Base-by-base conservation (phyloP, 2,113 vertebrate genomes). In the Platichthys flesus region DNA sequence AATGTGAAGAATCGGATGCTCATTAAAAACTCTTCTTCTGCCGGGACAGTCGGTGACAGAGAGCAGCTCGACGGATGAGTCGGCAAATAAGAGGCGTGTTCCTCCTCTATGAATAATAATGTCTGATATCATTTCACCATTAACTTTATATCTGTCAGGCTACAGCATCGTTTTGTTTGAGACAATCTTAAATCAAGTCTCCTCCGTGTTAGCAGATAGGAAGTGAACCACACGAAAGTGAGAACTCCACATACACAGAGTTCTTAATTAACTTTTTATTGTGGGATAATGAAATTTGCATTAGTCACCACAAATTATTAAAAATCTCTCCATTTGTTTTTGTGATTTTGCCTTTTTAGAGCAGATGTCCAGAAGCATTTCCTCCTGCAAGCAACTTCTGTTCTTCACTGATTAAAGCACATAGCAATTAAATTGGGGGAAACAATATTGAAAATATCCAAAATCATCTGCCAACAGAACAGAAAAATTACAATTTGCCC, bases 11-110 rank as follows among this genome's bases (percentile, higher is more conserved):
- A 65, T 31, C 16, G 31, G 28, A 18, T 64, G 58, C 76, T 85
- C 81, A 82, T 88, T 84, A 82, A 78, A 78, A 56, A 47, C 9
- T 24, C 0, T 1, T 0, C 24, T 24, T 31, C 52, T 54, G 45
- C 67, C 21, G 24, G 15, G 67, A 76, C 47, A 15, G 21, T 2
- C 23, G 16, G 16, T 40, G 59, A 49, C 56, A 55, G 26, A 13
- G 1, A 16, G 59, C 35, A 24, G 57, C 16, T 23, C 13, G 16
- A 20, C 9, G 67, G 71, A 68, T 65, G 35, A 45, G 9, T 18
- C 14, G 0, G 10, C 26, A 54, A 69, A 67, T 54, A 60, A 9
- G 35, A 9, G 12, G 3, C 40, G 3, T 42, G 10, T 78, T 74
- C 0, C 40, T 23, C 52, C n/a, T 58, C 59, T 24, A 67, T 52